Base-by-base conservation (phyloP, 1,140 invertebrate genomes). In the Zaprionus inermis region DNA sequence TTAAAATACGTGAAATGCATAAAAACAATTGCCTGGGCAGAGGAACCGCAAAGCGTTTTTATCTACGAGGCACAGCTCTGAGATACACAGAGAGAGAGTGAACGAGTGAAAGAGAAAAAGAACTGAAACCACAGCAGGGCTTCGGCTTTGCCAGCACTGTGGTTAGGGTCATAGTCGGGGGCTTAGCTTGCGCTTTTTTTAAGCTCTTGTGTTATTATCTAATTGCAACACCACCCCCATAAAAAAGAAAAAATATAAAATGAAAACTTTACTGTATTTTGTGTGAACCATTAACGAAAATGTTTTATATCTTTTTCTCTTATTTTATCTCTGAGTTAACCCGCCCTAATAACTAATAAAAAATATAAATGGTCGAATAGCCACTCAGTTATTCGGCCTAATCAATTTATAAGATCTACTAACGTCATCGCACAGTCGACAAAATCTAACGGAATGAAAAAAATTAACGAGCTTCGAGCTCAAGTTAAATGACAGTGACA, bases 1-100 rank as follows among this genome's bases (percentile, higher is more conserved):
- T 80, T 84, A 76, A 90, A 57, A 71, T 81, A 90, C 85, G 84
- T 89, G 84, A 81, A 89, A 84, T 89, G 78, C 85, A 89, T 55
- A 79, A 85, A 90, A 89, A 85, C 85, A 90, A 86, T 89, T 85
- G 80, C 52, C 61, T 54, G 68, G 41, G 54, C 38, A 63, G 12
- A 28, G 54, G 67, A 76, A 88, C 79, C 79, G 79, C 82, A 79
- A 61, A 86, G 44, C 76, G 54, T 71, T 82, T 88, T 85, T 86
- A 88, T 86, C 82, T 83, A 88, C 60, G 70, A 72, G 58, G 52
- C 83, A 22, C 79, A 82, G 58, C 51, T 36, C 79, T 60, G 68
- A 79, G 41, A 30, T 24, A 56, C 28, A 55, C 38, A 68, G 34
- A 28, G 56, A 55, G 18, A 57, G 5, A 22, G 22, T 12, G 10